Evolutionary conservation across 2,888 invertebrate species (phyloP), one percentile per base, ranked within the genome.

Genomic region (Dendrolimus pini): DNA sequence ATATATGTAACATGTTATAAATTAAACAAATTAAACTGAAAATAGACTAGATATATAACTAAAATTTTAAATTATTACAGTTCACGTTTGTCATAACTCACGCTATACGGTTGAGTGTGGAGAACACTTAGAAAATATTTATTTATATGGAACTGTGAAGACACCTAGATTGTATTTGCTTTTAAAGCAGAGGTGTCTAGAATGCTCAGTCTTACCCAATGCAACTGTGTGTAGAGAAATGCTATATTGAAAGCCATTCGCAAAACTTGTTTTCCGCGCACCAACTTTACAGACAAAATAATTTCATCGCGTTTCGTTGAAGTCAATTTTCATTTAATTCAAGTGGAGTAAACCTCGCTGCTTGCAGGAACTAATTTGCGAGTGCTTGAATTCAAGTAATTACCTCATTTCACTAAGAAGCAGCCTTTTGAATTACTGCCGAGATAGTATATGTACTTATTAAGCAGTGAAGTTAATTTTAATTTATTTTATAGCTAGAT

Each of bases 211-310:
- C 30, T 30, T 30, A 30, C 30, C 30, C 30, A 6, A 30, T 30
- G 6, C 30, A 2, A 30, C 30, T 30, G 6, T 30, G 18, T 18
- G 18, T 2, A 30, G 3, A 30, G 30, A 30, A 30, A 30, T 6
- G 30, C 30, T 30, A 30, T 30, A 30, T 30, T 47, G 9, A 7
- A 47, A 47, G 12, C 9, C 47, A 47, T 47, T 12, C 47, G 10
- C 3, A 3, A 47, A 12, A 47, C 66, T 65, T 62, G 61, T 61
- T 65, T 65, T 57, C 58, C 59, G 59, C 59, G 58, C 59, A 60
- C 56, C 55, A 65, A 67, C 65, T 70, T 69, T 56, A 52, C n/a
- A 52, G 59, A 59, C 62, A 61, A 61, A 62, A 68, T 64, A 61
- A 65, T 62, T 65, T 61, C 53, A 57, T 59, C 42, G 56, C 52